Evolutionary conservation across 1,140 invertebrate genomes (phyloP).

Genomic region (Hesperophylax magnus): DNA sequence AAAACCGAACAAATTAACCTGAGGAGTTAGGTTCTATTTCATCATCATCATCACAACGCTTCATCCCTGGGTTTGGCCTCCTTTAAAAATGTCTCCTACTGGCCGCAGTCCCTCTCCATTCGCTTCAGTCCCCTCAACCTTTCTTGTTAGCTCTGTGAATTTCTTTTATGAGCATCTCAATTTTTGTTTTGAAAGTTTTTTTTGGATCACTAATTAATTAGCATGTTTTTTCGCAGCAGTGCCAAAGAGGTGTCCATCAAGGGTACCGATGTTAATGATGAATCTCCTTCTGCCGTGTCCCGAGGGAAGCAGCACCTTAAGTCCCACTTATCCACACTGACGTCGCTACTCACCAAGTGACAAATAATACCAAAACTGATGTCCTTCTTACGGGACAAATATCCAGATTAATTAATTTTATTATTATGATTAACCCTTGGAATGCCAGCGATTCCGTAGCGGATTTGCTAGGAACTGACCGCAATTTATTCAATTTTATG

Average conservation of each 20-base stretch:
- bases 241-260: slow-evolving; percentile 69
- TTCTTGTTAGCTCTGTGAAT: no score
- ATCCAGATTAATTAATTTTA: neutral
- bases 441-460: no score
- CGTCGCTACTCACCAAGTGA: slow-evolving; percentile 44
- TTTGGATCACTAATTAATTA: neutral
- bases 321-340: slow-evolving; percentile 36
- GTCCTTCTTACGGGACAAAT: neutral
- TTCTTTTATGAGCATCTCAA: no score
- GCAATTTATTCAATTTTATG: no score
- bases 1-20: no score
- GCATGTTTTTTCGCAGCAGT: slow-evolving; percentile 62
- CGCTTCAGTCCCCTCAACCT: no score
- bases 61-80: no score
- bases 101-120: no score
- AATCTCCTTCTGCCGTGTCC: slow-evolving; percentile 14
- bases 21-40: no score
- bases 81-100: no score
- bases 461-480: no score
- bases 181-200: neutral
- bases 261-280: slow-evolving; percentile 61
- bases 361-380: slow-evolving; percentile 30
- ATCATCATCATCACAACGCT: no score
- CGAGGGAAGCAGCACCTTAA: slow-evolving; percentile 28
- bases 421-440: neutral